Conservation (phyloP, 1,140 invertebrate species). For the Hyles euphorbiae region DNA sequence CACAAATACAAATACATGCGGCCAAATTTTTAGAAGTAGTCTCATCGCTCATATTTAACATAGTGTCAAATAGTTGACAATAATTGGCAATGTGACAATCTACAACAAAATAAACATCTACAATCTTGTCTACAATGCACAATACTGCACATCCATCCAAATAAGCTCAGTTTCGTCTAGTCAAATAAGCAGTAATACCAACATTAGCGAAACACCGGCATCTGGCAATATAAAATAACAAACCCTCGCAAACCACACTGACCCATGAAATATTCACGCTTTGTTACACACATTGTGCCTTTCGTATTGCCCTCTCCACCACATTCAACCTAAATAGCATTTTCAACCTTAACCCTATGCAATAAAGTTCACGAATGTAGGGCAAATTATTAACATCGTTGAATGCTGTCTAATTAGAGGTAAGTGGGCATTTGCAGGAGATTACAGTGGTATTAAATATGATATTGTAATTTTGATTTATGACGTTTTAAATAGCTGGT, state of each 20-base stretch:
- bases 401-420: not conserved
- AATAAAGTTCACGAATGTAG: not conserved
- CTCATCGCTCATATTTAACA: too few species aligned
- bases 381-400: not conserved
- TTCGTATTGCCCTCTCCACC: constrained; percentile 10
- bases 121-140: too few species aligned
- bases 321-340: not conserved
- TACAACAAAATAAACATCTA: too few species aligned
- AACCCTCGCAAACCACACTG: constrained; percentile 11
- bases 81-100: too few species aligned
- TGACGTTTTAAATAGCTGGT: too few species aligned
- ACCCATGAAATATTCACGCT: constrained; percentile 27
- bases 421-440: not conserved
- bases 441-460: constrained; percentile 3
- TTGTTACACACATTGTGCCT: constrained; percentile 25
- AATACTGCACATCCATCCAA: too few species aligned
- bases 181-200: not conserved
- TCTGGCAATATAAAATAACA: constrained; percentile 5
- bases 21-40: too few species aligned
- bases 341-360: not conserved
- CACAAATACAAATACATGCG: too few species aligned
- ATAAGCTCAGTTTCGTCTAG: too few species aligned
- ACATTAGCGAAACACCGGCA: not conserved
- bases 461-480: constrained; percentile 1
- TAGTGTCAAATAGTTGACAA: too few species aligned